Conservation (phyloP, 2,888 invertebrate species). For the Nineta flava region DNA sequence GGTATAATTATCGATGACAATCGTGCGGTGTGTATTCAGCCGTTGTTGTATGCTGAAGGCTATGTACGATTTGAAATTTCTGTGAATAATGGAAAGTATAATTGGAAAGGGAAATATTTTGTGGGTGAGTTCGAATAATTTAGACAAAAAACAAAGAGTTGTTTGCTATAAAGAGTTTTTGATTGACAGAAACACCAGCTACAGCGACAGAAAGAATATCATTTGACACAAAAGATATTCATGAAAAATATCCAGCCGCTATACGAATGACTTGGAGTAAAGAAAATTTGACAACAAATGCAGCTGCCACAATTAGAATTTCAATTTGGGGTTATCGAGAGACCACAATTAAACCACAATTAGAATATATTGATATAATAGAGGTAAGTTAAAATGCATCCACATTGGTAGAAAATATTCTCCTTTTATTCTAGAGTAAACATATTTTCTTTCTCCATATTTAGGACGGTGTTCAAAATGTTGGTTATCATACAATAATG, state of each 20-base stretch:
- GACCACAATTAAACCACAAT: slow-evolving; percentile 60
- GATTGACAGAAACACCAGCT: slow-evolving; percentile 62
- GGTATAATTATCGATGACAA: slow-evolving; percentile 66
- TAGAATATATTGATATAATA: slow-evolving; percentile 64
- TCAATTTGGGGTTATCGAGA: slow-evolving; percentile 85
- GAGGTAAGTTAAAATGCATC: slow-evolving; percentile 41
- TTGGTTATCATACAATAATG: slow-evolving; percentile 54
- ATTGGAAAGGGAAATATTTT: slow-evolving; percentile 82
- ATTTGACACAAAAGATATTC: slow-evolving; percentile 56
- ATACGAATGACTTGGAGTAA: slow-evolving; percentile 72
- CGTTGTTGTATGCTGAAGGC: slow-evolving; percentile 72
- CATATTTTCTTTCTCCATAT: slow-evolving; percentile 3
- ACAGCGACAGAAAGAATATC: slow-evolving; percentile 74
- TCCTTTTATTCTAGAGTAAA: slow-evolving; percentile 8
- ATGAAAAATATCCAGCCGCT: slow-evolving; percentile 54
- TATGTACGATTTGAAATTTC: slow-evolving; percentile 77
- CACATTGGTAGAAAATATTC: neutral
- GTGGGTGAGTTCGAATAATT: slow-evolving; percentile 48
- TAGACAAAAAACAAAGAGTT: neutral
- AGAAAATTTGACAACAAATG: slow-evolving; percentile 68
- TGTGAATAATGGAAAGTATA: slow-evolving; percentile 64
- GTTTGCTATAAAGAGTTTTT: neutral
- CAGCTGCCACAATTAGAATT: slow-evolving; percentile 60
- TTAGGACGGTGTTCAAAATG: slow-evolving; percentile 35
- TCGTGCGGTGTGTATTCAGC: slow-evolving; percentile 80